Evolutionary conservation across 2,888 invertebrate species (phyloP).

Genomic region (Malthinus flaveolus): DNA sequence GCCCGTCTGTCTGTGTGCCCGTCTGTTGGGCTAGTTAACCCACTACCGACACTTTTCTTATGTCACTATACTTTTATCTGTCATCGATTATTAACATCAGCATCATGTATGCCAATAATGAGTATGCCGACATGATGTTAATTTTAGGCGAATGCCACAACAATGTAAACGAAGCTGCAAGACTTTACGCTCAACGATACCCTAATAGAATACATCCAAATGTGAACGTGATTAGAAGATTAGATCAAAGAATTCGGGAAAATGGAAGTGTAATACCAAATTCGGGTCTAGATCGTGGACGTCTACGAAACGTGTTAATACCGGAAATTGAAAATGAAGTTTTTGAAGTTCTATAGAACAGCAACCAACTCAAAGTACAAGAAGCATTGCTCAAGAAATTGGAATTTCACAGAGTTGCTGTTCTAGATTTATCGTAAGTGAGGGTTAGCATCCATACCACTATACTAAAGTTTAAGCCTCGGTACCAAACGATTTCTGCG

Average conservation of each 20-base stretch:
- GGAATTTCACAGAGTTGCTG: background rate
- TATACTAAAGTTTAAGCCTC: background rate
- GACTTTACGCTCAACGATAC: conserved; percentile 8
- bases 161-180: too few species aligned
- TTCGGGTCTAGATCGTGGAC: conserved; percentile 1
- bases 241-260: background rate
- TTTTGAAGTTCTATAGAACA: background rate
- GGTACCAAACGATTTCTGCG: too few species aligned
- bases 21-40: too few species aligned
- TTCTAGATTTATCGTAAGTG: background rate
- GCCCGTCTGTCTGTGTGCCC: too few species aligned
- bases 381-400: too few species aligned
- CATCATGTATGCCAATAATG: too few species aligned
- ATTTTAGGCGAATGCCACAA: too few species aligned
- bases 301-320: background rate
- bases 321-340: background rate
- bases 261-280: background rate
- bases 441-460: background rate
- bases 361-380: background rate
- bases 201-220: conserved; percentile 10
- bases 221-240: conserved; percentile 9
- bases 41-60: too few species aligned
- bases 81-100: too few species aligned
- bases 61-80: too few species aligned
- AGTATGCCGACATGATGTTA: too few species aligned